Conservation (phyloP, 2,797 vertebrate species). For the Onychomys arenicola region DNA sequence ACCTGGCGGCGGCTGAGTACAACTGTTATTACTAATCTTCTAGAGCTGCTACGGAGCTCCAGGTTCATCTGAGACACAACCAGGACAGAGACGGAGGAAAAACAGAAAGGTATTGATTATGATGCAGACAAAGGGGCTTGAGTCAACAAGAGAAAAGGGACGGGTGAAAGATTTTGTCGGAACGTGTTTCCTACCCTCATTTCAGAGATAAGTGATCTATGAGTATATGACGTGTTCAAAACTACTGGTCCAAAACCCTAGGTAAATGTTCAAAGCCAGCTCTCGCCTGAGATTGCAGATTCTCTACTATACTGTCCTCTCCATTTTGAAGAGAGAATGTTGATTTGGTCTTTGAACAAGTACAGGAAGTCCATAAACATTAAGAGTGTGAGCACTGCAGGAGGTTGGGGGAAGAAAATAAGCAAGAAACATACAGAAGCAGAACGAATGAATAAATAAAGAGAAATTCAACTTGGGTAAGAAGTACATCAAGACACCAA, state of each 20-base stretch:
- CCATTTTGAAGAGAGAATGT: not conserved
- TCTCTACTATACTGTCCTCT: not conserved
- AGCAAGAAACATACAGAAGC: not conserved
- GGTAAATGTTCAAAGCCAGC: not conserved
- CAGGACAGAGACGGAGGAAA: conserved; percentile 6
- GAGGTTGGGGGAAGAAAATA: not conserved
- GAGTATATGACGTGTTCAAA: not conserved
- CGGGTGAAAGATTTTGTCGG: not conserved
- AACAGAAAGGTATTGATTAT: not conserved
- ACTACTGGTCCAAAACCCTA: not conserved
- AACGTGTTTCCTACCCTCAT: not conserved
- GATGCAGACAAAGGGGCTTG: not conserved
- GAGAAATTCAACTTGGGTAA: not conserved
- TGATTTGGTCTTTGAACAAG: not conserved
- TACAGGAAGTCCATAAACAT: not conserved
- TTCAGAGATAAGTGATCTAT: conserved; percentile 19
- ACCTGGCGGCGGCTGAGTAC: not conserved
- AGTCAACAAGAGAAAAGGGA: not conserved
- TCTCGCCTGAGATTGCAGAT: not conserved
- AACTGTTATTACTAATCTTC: not conserved
- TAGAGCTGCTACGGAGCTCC: conserved; percentile 29
- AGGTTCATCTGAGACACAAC: not conserved
- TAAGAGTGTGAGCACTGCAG: not conserved
- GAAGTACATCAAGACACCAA: not conserved
- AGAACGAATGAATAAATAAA: not conserved